Evolutionary conservation across 1,140 invertebrate species (phyloP), one percentile per base, ranked within the genome.

Genomic region (Mactra quadrangularis): DNA sequence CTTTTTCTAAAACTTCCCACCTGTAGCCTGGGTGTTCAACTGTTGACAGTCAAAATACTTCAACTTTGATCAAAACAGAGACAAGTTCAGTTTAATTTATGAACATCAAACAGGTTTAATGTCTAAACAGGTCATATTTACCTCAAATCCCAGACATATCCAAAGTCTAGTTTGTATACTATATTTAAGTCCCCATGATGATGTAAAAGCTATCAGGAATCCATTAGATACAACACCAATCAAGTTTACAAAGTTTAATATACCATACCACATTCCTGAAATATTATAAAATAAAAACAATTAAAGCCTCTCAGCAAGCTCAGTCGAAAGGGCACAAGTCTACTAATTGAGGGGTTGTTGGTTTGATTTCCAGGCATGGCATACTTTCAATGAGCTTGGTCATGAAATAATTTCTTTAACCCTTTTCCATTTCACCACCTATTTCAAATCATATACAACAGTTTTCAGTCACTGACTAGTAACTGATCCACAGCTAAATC

Each of bases 191-290:
- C 91, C 92, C 90, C 93, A 93, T n/a, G 83, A 75, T 3, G 93
- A 93, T 9, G 92, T 93, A 85, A 93, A 94, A 19, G 92, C 93
- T 52, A 94, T 92, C 4, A 94, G 88, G 78, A 93, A 94, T 19
- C 91, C 92, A 87, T 94, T 94, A 35, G 88, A 92, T n/a, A 94
- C 85, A 9, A 94, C 93, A 29, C 93, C 93, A 74, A 83, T 82
- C 47, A 93, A 84, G 74, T 93, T 94, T 9, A 94, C 84, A 84
- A 94, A 92, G 22, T 91, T 64, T 27, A 94, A 85, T 57, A 94
- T 93, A 13, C 87, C 78, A 75, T 89, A 92, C 93, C 93, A 94
- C 84, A 92, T 93, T 29, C 93, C 93, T 94, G 74, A 41, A 88
- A 88, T 59, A 45, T 53, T 75, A 29, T 27, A n/a, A 66, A n/a